phyloP scores from a whole-genome alignment of 2,888 invertebrate species.

The Tetranychus truncatus region DNA sequence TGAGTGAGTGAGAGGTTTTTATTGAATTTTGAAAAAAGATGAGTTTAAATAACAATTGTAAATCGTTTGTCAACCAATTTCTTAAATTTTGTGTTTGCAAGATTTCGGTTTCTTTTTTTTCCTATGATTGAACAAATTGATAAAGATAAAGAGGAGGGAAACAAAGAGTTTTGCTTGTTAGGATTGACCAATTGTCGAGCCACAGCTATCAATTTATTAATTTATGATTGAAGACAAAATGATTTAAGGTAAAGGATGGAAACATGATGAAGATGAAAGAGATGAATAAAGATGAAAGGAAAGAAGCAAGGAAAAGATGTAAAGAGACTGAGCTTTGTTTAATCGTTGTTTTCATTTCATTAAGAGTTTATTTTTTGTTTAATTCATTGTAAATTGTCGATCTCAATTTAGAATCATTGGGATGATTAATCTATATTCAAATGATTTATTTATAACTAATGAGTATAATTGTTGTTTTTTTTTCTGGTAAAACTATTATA shows the following conservation, averaged over 20 bases:
- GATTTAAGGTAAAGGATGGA: background rate
- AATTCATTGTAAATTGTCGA: background rate
- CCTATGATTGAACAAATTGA: background rate
- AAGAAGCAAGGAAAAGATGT: background rate
- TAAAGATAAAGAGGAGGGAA: background rate
- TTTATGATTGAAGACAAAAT: background rate
- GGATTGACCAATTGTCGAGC: background rate
- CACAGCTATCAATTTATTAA: background rate
- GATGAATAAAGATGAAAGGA: background rate
- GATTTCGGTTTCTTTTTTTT: no score
- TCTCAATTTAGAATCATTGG: no score
- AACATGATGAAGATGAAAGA: background rate
- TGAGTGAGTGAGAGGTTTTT: conserved; percentile 12
- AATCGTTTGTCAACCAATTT: background rate
- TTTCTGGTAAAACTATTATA: background rate
- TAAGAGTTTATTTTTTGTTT: no score
- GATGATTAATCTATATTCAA: background rate
- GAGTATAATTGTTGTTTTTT: background rate
- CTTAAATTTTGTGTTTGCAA: background rate
- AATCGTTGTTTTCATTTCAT: background rate
- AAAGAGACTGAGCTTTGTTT: background rate
- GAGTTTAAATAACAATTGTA: background rate
- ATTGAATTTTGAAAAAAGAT: conserved; percentile 3
- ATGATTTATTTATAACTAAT: background rate
- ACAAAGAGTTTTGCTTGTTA: background rate